A percentile compares a stretch with the other conserved stretches of the same genome.
phyloP scores from a whole-genome alignment of 53 echinoderm and acorn worm genomes.

The Hippasteria phrygiana region DNA sequence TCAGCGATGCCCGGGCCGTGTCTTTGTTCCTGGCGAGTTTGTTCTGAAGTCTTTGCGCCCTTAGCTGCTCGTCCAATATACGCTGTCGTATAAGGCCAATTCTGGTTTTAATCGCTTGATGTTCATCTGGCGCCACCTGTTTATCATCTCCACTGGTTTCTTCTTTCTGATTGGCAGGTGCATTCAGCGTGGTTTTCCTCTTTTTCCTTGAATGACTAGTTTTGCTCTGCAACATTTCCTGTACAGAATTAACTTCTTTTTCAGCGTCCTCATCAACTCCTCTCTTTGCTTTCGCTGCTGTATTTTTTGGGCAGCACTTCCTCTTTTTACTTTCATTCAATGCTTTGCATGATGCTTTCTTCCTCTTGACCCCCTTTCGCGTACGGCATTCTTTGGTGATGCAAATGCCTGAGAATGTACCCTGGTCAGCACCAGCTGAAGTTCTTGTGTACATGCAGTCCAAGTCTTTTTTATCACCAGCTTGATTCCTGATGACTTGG shows the following conservation, averaged over 20 bases:
- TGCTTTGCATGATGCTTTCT: background rate
- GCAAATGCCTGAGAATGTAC: constrained; percentile 19
- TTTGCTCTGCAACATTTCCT: background rate
- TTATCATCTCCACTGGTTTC: background rate
- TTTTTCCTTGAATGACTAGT: background rate
- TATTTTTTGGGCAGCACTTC: background rate
- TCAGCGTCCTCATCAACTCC: background rate
- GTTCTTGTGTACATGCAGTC: background rate
- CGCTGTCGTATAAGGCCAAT: constrained; percentile 20
- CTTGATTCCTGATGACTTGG: background rate
- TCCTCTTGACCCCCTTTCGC: background rate
- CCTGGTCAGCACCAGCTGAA: background rate
- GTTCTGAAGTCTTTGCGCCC: background rate
- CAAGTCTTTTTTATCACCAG: background rate
- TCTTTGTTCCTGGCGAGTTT: constrained; percentile 15
- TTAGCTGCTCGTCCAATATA: constrained; percentile 20
- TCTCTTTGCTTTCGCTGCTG: constrained; percentile 5
- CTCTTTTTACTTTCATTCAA: constrained; percentile 12
- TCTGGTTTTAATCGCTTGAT: constrained; percentile 9
- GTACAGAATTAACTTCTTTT: background rate
- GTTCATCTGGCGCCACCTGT: background rate
- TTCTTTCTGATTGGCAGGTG: background rate
- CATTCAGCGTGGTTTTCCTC: background rate
- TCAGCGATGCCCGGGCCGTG: constrained; percentile 26
- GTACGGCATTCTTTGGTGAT: constrained; percentile 1